Evolutionary conservation across 2,888 invertebrate species (phyloP).

Genomic region (Abrostola triplasia): DNA sequence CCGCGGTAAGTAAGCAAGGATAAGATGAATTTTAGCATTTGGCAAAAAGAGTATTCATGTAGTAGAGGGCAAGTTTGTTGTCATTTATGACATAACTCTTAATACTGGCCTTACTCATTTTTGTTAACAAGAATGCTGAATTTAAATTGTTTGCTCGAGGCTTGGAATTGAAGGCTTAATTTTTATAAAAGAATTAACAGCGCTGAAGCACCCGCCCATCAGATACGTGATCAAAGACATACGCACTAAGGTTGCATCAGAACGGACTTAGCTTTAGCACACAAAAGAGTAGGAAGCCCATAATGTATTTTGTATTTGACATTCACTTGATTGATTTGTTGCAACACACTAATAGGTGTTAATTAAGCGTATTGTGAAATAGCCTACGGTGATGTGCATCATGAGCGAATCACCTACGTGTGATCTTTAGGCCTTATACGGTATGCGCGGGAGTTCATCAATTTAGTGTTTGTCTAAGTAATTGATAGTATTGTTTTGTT

Average conservation of each 20-base stretch:
- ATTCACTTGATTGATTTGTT: constrained; percentile 30
- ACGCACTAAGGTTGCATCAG: background rate
- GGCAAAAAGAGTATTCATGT: too few species aligned
- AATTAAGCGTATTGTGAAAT: constrained; percentile 35
- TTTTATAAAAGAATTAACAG: too few species aligned
- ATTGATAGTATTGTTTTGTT: constrained; percentile 30
- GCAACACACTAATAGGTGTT: constrained; percentile 12
- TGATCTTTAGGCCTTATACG: constrained; percentile 44
- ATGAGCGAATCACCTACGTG: constrained; percentile 39
- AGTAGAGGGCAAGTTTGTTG: too few species aligned
- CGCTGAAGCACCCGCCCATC: too few species aligned
- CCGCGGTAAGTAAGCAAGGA: too few species aligned
- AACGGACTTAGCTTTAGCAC: background rate
- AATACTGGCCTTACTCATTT: too few species aligned
- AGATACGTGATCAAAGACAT: too few species aligned
- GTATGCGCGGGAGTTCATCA: constrained; percentile 38
- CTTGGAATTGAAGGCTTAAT: too few species aligned
- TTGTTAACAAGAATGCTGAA: too few species aligned
- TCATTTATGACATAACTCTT: too few species aligned
- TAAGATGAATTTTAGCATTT: too few species aligned
- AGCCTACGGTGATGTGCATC: constrained; percentile 22
- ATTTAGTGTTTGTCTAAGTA: constrained; percentile 35
- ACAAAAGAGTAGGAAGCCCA: background rate
- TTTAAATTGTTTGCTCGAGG: too few species aligned
- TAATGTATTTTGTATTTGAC: constrained; percentile 8